Conservation (phyloP, 2,113 vertebrate genomes). For the Origma solitaria region DNA sequence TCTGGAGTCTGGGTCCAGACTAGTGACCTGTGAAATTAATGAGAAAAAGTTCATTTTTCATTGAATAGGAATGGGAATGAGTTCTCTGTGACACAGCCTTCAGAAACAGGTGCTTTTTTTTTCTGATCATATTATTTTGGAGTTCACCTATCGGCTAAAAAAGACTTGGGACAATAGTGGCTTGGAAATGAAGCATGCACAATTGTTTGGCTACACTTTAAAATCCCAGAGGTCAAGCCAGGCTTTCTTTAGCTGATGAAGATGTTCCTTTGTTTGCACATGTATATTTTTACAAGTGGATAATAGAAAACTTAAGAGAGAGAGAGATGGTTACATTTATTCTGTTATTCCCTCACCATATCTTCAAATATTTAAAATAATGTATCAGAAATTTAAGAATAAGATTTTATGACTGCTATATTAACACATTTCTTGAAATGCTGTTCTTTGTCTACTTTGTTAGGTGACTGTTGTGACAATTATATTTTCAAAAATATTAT, state of each 20-base stretch:
- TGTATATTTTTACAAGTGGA: not conserved
- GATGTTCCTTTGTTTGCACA: not conserved
- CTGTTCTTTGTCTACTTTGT: conserved; percentile 23
- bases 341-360: not conserved
- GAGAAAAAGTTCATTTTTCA: not conserved
- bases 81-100: not conserved
- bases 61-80: not conserved
- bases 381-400: conserved; percentile 27
- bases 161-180: not conserved
- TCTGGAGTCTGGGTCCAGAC: not conserved
- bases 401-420: not conserved
- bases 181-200: not conserved
- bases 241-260: not conserved
- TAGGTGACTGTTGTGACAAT: not conserved
- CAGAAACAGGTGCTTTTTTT: not conserved
- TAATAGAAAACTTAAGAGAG: not conserved
- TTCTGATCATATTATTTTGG: not conserved
- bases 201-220: not conserved
- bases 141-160: not conserved
- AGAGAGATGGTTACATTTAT: not conserved
- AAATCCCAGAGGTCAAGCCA: not conserved
- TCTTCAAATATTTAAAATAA: conserved; percentile 4
- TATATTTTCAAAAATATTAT: conserved; percentile 29
- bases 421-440: not conserved
- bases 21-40: not conserved